Evolutionary conservation across 2,797 vertebrate species (phyloP).

Genomic region (Acropternis orthonyx): DNA sequence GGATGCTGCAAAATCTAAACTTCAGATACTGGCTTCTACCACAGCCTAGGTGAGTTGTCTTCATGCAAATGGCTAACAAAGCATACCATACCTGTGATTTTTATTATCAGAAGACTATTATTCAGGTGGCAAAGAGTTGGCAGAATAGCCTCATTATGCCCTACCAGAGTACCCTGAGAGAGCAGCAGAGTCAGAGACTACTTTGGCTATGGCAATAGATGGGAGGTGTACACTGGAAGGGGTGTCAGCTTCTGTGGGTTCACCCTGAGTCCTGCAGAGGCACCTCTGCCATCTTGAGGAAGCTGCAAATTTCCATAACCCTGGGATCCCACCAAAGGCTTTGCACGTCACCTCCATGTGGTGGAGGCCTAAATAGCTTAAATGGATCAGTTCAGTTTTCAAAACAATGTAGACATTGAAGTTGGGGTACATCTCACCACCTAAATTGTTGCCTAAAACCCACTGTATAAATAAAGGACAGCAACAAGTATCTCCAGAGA

Average conservation of each 20-base stretch:
- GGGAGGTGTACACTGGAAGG: accelerated
- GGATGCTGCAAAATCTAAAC: neutral
- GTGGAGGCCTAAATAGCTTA: neutral
- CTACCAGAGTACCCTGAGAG: neutral
- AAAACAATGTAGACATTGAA: accelerated
- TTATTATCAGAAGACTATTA: neutral
- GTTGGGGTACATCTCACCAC: neutral
- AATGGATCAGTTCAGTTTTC: neutral
- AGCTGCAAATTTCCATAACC: neutral
- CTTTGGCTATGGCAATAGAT: neutral
- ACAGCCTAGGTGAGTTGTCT: neutral
- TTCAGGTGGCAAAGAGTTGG: neutral
- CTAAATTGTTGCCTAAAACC: neutral
- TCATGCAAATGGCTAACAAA: neutral
- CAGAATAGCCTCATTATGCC: neutral
- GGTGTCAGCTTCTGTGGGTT: neutral
- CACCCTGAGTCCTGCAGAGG: neutral
- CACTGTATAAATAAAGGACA: neutral
- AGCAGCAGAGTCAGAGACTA: neutral
- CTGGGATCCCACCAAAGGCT: neutral
- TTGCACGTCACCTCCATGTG: accelerated
- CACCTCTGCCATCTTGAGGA: neutral
- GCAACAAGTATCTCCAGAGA: neutral
- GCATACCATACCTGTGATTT: neutral
- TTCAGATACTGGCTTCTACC: neutral